These are phyloP conservation scores for Drosophila peninsularis DNA, from an alignment of 2,888 invertebrate genomes.

Conservation along the genomic window DNA sequence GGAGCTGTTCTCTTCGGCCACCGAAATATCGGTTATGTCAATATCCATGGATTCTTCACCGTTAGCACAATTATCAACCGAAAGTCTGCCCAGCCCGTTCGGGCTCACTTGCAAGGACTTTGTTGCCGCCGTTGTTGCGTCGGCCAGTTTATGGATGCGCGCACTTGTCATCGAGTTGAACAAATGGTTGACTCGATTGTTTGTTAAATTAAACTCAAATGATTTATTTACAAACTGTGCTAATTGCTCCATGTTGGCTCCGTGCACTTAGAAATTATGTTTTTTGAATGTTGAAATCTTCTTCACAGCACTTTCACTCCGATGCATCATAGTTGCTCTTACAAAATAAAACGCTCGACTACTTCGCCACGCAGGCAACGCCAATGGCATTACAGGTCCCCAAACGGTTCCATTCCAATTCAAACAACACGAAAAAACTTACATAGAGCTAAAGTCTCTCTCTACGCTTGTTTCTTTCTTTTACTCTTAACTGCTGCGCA, in stretches of 20 bases:
- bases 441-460: constrained; percentile 12
- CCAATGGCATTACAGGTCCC: constrained; percentile 67
- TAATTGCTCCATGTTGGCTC: constrained; percentile 91
- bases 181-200: constrained; percentile 82
- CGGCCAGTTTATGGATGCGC: constrained; percentile 65
- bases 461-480: constrained; percentile 3
- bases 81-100: constrained; percentile 44
- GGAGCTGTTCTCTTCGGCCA: constrained; percentile 70
- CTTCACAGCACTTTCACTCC: constrained; percentile 49
- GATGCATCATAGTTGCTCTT: constrained; percentile 72
- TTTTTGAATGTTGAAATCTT: constrained; percentile 21
- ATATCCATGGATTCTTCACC: constrained; percentile 85
- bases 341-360: constrained; percentile 67
- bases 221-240: constrained; percentile 96
- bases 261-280: constrained; percentile 20
- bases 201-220: constrained; percentile 87
- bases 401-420: constrained; percentile 59
- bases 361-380: constrained; percentile 48
- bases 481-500: constrained; percentile 48
- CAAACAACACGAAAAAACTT: constrained; percentile 30
- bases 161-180: constrained; percentile 80
- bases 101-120: constrained; percentile 55
- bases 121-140: constrained; percentile 45
- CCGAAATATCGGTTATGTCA: constrained; percentile 84
- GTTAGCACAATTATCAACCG: constrained; percentile 62